Evolutionary conservation across 37 sponge, comb jelly and placozoan genomes (phyloP), one percentile per base, ranked within the genome.

Genomic region (Aphrocallistes beatrix): DNA sequence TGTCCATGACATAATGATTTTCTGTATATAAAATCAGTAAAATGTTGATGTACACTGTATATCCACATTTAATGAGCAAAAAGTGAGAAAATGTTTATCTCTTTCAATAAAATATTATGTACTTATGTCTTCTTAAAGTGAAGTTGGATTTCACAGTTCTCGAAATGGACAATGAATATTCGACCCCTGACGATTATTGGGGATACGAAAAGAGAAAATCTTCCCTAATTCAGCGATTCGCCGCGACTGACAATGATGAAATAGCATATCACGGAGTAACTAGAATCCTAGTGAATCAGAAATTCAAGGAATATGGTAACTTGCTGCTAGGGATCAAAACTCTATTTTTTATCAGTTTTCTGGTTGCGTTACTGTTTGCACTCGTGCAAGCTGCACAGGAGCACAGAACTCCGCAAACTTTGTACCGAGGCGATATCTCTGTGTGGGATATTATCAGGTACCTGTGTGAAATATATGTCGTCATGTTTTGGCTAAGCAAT

Each of bases 251-350:
- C 75, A 60, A 60, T 60, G 75, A 60, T 3, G 75, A 60, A 30
- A 60, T 60, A 3, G 75, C 75, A 32, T 60, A 60, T 60, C 75
- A 60, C 75, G 75, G 75, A 32, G 75, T 60, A 6, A 60, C 75
- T 60, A 19, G 75, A 25, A 19, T 60, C 8, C 75, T 60, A 1
- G 75, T 60, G 17, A 60, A 60, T 60, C 75, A 60, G 21, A 60
- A 60, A 30, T 60, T 60, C 75, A 21, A 60, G 34, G 28, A 30
- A 60, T 60, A 60, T 60, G 75, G 75, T 3, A 60, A 60, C 21
- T 3, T 60, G 1, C 34, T 60, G 17, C 34, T 60, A 30, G 10
- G 75, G 75, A 25, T 60, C 75, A 60, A 60, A 13, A 60, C 75
- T 25, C n/a, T 60, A 3, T 25, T 60, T 60, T 60, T 60, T 30